A percentile compares a stretch with the other conserved stretches of the same genome.
phyloP scores from a whole-genome alignment of 2,797 vertebrate genomes.

The Tenualosa thibaudeaui region DNA sequence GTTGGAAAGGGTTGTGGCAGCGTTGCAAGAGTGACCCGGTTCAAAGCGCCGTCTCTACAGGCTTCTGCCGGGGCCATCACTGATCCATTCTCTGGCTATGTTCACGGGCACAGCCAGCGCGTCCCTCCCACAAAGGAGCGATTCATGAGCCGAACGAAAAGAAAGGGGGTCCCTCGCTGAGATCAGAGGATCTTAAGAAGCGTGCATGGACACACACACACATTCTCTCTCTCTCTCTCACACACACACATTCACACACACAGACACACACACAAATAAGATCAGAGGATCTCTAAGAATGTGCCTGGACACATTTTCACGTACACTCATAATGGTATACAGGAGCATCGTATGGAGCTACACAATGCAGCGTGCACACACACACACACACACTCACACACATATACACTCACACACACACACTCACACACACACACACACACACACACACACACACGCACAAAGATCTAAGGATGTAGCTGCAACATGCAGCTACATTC shows the following conservation, averaged over 20 bases:
- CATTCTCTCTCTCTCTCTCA: not conserved
- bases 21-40: conserved; percentile 31
- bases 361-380: not conserved
- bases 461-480: not conserved
- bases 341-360: not conserved
- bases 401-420: not conserved
- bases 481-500: not conserved
- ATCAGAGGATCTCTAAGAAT: conserved; percentile 15
- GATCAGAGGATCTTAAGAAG: conserved; percentile 33
- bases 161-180: conserved; percentile 30
- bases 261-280: conserved; percentile 4
- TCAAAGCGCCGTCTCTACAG: conserved; percentile 12
- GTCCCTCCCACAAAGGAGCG: conserved; percentile 24
- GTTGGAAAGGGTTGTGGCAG: not conserved
- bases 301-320: conserved; percentile 1
- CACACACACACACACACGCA: not conserved
- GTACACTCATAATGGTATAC: not conserved
- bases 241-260: not conserved
- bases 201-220: not conserved
- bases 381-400: not conserved
- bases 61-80: not conserved
- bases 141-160: conserved; percentile 39
- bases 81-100: conserved; percentile 15
- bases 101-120: conserved; percentile 22
- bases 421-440: not conserved